Evolutionary conservation across 1,140 invertebrate genomes (phyloP), one percentile per base, ranked within the genome.

Genomic region (Aphis craccivora): DNA sequence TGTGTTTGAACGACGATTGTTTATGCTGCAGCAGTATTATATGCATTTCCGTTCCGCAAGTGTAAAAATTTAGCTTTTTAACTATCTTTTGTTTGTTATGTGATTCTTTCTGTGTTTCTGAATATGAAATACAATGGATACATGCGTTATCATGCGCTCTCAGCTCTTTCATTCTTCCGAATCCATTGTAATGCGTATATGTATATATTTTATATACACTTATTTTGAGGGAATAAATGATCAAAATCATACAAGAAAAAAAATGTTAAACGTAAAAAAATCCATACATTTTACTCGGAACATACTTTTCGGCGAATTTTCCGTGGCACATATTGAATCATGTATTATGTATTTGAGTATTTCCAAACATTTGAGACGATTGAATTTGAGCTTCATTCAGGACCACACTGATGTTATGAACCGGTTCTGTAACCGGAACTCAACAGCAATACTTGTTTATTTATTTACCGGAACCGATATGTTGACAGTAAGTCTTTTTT

Each of bases 81-180:
- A 86, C 84, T 40, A 5, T 86, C 84, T 86, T 86, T 86, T 45
- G 40, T 86, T 86, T 45, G 14, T 86, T 86, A n/a, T 86, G 30
- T 86, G 23, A 86, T 86, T 45, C 40, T 86, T 86, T 45, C n/a
- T 76, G 60, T 86, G 20, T 45, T 86, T 86, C 9, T 45, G 4
- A 86, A 86, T 86, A 5, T 40, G 40, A 45, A 40, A 45, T 86
- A n/a, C 84, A 86, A 86, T 86, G 40, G 45, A 86, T 40, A 84
- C 37, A 45, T 45, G 84, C 40, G 40, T 25, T 86, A 45, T 86
- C 40, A 45, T 45, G 84, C 84, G 30, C 40, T 86, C 84, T 45
- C 25, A 43, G 40, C 37, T 86, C 23, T 86, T 86, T 86, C 23
- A 43, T 86, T 87, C 25, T 45, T n/a, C 30, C 9, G 8, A 87